Evolutionary conservation across 2,888 invertebrate species (phyloP).

Genomic region (Onthophagus sagittarius): DNA sequence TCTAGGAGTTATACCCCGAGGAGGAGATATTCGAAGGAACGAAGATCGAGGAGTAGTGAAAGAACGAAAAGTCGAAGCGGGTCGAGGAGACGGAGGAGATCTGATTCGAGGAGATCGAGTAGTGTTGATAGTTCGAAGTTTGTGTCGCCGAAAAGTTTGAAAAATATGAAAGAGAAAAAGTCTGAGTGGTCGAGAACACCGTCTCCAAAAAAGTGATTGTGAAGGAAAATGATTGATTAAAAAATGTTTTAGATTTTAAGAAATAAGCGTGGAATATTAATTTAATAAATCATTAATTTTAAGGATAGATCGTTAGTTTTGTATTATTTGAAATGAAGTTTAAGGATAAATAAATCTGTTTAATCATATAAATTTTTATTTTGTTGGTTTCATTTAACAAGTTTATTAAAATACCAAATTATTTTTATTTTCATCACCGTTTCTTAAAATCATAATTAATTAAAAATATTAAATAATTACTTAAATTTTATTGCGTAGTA

Average conservation of each 20-base stretch:
- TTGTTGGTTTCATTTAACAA: no score
- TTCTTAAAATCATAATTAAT: no score
- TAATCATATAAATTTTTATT: no score
- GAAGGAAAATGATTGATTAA: neutral
- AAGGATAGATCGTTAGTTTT: slow-evolving; percentile 10
- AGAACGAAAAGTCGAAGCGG: slow-evolving; percentile 27
- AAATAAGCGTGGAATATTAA: slow-evolving; percentile 14
- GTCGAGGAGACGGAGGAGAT: slow-evolving; percentile 21
- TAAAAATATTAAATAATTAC: no score
- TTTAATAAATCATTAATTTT: neutral
- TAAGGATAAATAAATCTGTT: no score
- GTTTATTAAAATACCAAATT: no score
- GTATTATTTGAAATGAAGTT: no score
- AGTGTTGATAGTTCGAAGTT: slow-evolving; percentile 44
- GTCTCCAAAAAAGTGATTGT: slow-evolving; percentile 16
- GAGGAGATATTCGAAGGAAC: slow-evolving; percentile 20
- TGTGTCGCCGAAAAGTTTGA: slow-evolving; percentile 41
- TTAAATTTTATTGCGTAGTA: no score
- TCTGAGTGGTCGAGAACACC: slow-evolving; percentile 58
- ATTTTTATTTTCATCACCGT: no score
- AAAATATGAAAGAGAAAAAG: slow-evolving; percentile 46
- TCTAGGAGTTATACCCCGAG: slow-evolving; percentile 23
- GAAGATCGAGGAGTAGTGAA: slow-evolving; percentile 20
- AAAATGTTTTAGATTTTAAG: neutral
- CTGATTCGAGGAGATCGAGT: slow-evolving; percentile 28